phyloP scores from a whole-genome alignment of 2,888 invertebrate genomes.

The Lathronympha strigana region DNA sequence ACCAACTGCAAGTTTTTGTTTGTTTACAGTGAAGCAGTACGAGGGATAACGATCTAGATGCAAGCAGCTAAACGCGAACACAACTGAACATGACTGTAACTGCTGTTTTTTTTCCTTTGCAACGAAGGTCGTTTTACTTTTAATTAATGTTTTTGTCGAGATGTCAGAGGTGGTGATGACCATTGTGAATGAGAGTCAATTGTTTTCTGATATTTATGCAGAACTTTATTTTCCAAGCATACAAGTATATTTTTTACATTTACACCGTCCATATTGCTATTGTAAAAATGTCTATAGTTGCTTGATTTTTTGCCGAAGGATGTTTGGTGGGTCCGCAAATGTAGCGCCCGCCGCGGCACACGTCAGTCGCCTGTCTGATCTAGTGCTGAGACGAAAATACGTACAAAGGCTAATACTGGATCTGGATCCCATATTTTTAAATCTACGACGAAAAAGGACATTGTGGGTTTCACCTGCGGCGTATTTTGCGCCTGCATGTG shows the following conservation, averaged over 20 bases:
- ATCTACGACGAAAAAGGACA: constrained; percentile 39
- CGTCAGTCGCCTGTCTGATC: constrained; percentile 28
- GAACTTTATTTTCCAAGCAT: not conserved
- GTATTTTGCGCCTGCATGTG: constrained; percentile 32
- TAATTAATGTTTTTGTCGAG: constrained; percentile 37
- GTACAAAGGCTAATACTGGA: constrained; percentile 36
- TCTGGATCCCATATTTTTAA: constrained; percentile 37
- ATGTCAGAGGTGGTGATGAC: constrained; percentile 37
- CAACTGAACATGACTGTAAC: constrained; percentile 65
- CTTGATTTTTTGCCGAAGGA: not conserved
- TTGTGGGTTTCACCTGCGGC: constrained; percentile 40
- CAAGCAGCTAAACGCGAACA: constrained; percentile 57
- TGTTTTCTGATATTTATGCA: constrained; percentile 35
- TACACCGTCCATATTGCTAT: not conserved
- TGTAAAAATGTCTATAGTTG: constrained; percentile 1
- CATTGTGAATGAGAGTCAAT: constrained; percentile 36
- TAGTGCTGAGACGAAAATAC: constrained; percentile 38
- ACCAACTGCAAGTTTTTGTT: constrained; percentile 40
- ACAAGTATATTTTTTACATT: not conserved
- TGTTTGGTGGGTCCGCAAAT: constrained; percentile 9
- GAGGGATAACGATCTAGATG: constrained; percentile 67
- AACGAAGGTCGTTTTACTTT: constrained; percentile 35
- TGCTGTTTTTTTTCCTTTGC: constrained; percentile 58
- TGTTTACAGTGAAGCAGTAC: constrained; percentile 59
- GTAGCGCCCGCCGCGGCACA: constrained; percentile 20